Percentiles rank a stretch among this genome's conserved stretches.
Conservation (phyloP, 1,140 invertebrate species). For the Apis laboriosa region DNA sequence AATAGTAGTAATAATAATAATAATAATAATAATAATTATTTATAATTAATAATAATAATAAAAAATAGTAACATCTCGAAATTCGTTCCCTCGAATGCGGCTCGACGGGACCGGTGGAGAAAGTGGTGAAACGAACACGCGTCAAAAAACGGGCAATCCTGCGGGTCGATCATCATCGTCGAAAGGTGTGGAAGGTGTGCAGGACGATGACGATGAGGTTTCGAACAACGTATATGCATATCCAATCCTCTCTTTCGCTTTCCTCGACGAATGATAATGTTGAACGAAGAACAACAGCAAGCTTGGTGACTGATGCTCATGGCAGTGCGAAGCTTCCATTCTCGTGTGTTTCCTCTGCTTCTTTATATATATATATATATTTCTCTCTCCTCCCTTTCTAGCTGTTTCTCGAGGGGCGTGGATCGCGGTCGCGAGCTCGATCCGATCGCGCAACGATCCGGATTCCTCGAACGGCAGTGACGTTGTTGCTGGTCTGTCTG, state of each 20-base stretch:
- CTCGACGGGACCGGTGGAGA: neutral
- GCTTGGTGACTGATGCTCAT: constrained; percentile 57
- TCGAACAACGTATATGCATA: neutral
- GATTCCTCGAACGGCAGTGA: constrained; percentile 68
- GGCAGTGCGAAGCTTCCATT: constrained; percentile 64
- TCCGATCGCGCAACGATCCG: constrained; percentile 38
- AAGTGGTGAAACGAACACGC: neutral
- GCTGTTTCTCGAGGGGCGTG: constrained; percentile 1
- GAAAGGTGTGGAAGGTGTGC: neutral
- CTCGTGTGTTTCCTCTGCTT: constrained; percentile 25
- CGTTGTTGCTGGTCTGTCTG: constrained; percentile 72
- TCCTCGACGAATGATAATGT: constrained; percentile 12
- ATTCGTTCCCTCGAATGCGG: neutral
- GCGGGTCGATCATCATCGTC: neutral
- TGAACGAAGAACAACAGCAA: constrained; percentile 48
- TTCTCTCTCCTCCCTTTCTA: too few species aligned
- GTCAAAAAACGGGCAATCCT: neutral
- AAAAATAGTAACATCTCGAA: constrained; percentile 49
- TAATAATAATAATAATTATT: constrained; percentile 9
- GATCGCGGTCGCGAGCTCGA: constrained; percentile 33
- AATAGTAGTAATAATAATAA: constrained; percentile 16
- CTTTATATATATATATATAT: neutral
- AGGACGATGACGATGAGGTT: constrained; percentile 1
- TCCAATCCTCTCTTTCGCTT: neutral
- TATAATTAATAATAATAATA: too few species aligned